Percentiles rank a stretch among this genome's conserved stretches.
Conservation (phyloP, 2,113 vertebrate genomes). For the Thunnus thynnus region DNA sequence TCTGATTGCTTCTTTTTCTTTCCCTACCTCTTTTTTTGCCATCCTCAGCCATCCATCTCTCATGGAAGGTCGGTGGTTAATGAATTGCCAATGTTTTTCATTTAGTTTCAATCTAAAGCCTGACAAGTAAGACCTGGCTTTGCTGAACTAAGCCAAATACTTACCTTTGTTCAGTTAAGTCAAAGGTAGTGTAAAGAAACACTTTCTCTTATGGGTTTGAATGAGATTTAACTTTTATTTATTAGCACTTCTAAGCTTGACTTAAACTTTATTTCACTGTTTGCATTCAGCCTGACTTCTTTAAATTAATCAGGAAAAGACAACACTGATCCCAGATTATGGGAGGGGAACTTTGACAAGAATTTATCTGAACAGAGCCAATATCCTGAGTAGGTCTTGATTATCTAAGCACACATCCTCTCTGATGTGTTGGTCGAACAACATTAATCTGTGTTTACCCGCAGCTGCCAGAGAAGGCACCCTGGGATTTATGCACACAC, state of each 20-base stretch:
- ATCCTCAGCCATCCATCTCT: slow-evolving; percentile 60
- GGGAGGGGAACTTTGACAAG: not conserved
- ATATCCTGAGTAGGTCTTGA: slow-evolving; percentile 52
- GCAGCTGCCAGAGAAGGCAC: slow-evolving; percentile 56
- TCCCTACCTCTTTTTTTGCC: slow-evolving; percentile 46
- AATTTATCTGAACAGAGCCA: slow-evolving; percentile 35
- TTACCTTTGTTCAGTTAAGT: slow-evolving; percentile 34
- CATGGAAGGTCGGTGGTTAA: slow-evolving; percentile 55
- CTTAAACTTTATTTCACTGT: not conserved
- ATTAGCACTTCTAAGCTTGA: not conserved
- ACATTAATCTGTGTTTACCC: slow-evolving; percentile 78
- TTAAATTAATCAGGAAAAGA: not conserved
- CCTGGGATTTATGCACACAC: slow-evolving; percentile 70
- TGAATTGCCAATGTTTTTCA: slow-evolving; percentile 72
- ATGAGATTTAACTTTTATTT: slow-evolving; percentile 14
- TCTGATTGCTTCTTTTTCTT: slow-evolving; percentile 68
- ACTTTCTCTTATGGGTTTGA: slow-evolving; percentile 2
- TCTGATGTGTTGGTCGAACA: slow-evolving; percentile 55
- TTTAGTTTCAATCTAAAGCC: slow-evolving; percentile 63
- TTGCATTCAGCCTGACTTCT: not conserved
- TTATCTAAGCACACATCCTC: slow-evolving; percentile 55
- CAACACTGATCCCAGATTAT: slow-evolving; percentile 10
- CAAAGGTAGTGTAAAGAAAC: slow-evolving; percentile 27
- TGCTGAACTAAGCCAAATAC: slow-evolving; percentile 66
- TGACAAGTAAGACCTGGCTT: slow-evolving; percentile 47